These are phyloP conservation scores for Pseudorhiza aurosa DNA, from an alignment of 30 jellyfish, hydroid and myxozoan species.

Conservation along the genomic window DNA sequence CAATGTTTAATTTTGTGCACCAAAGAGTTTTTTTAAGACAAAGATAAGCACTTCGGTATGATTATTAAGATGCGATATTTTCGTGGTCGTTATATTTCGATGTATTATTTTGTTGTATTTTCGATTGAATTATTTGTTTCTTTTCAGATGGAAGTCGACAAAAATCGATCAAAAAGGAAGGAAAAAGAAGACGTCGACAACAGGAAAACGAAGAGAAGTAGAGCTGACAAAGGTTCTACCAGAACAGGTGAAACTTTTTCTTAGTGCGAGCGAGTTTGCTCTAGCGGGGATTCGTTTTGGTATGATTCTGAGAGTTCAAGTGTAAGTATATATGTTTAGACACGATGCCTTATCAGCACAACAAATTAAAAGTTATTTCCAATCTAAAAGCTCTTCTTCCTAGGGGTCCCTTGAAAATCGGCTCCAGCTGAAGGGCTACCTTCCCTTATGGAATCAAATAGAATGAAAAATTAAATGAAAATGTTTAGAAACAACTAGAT, in stretches of 20 bases:
- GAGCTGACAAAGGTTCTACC: background rate
- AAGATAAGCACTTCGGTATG: too few relatives aligned
- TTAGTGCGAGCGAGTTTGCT: background rate
- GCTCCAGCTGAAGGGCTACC: too few relatives aligned
- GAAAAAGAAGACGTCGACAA: background rate
- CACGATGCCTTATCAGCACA: too few relatives aligned
- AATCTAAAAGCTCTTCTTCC: too few relatives aligned
- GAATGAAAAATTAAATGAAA: too few relatives aligned
- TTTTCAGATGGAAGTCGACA: slow-evolving; percentile 61
- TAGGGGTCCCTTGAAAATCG: too few relatives aligned
- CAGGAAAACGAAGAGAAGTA: slow-evolving; percentile 18
- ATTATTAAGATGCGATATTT: background rate
- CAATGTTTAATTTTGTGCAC: too few relatives aligned
- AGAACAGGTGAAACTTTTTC: background rate
- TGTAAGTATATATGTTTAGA: too few relatives aligned
- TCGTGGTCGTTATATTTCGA: background rate
- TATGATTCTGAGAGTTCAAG: background rate
- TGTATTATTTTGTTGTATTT: background rate
- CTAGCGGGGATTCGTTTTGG: background rate
- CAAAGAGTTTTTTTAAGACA: too few relatives aligned
- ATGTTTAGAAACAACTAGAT: too few relatives aligned
- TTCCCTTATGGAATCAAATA: too few relatives aligned
- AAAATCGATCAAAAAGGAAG: slow-evolving; percentile 47
- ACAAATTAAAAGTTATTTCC: too few relatives aligned
- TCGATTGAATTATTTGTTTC: background rate